A percentile compares a stretch with the other conserved stretches of the same genome.
Evolutionary conservation across 2,888 invertebrate genomes (phyloP).

Genomic region (Ophioninae sp.): DNA sequence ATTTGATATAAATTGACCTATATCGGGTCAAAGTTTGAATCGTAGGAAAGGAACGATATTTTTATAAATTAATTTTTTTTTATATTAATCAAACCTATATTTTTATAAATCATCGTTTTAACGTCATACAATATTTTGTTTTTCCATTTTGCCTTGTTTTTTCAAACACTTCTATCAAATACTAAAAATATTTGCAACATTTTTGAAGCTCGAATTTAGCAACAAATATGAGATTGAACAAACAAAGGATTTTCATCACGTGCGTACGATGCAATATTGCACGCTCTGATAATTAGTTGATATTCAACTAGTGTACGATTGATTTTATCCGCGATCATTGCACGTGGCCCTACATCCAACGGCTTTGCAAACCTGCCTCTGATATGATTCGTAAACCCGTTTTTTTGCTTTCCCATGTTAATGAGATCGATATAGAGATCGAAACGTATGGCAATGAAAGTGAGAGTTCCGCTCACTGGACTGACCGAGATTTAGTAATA

Average conservation of each 20-base stretch:
- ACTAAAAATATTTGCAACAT: no score
- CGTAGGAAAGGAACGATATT: no score
- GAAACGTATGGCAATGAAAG: slow-evolving; percentile 27
- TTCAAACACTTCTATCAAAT: no score
- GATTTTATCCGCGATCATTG: not conserved
- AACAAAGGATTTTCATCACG: not conserved
- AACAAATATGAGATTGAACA: not conserved
- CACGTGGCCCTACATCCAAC: slow-evolving; percentile 15
- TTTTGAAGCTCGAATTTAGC: no score
- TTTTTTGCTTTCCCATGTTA: slow-evolving; percentile 17
- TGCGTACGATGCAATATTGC: not conserved
- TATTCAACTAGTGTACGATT: not conserved
- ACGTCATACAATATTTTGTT: no score
- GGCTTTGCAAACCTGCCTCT: slow-evolving; percentile 25
- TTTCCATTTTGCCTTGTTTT: no score
- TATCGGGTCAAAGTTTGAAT: no score
- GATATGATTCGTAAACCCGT: slow-evolving; percentile 29
- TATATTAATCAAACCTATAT: no score
- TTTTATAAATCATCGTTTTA: no score
- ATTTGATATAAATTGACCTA: no score
- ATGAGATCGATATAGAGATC: not conserved
- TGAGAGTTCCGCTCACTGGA: slow-evolving; percentile 39
- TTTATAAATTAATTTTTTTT: no score
- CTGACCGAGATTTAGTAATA: slow-evolving; percentile 69
- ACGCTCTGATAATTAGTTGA: not conserved